Evolutionary conservation across 1,140 invertebrate species (phyloP).

Genomic region (Papilio glaucus): DNA sequence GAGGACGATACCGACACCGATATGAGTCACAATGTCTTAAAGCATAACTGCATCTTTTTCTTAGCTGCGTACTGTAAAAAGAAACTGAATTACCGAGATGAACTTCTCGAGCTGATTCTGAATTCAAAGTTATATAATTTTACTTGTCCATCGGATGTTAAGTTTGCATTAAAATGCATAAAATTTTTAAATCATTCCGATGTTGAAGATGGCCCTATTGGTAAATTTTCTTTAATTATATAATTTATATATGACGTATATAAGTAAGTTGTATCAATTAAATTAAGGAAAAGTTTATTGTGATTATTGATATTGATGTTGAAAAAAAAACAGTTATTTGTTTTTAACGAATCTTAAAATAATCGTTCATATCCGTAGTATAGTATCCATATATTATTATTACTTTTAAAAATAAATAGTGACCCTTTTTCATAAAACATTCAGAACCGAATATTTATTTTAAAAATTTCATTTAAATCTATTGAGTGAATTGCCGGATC

Average conservation of each 20-base stretch:
- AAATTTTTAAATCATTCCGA: constrained; percentile 53
- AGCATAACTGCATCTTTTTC: constrained; percentile 59
- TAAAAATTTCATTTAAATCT: constrained; percentile 22
- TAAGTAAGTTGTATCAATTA: too few species aligned
- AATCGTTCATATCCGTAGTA: too few species aligned
- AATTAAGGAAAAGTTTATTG: too few species aligned
- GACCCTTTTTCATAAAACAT: not conserved
- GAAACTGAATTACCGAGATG: constrained; percentile 52
- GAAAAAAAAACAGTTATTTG: too few species aligned
- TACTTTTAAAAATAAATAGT: too few species aligned
- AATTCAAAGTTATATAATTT: constrained; percentile 66
- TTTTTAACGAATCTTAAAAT: too few species aligned
- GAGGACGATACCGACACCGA: constrained; percentile 58
- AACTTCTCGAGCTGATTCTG: constrained; percentile 64
- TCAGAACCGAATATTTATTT: constrained; percentile 25
- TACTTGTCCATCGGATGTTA: constrained; percentile 49
- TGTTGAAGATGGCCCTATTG: constrained; percentile 56
- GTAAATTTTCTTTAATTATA: constrained; percentile 52
- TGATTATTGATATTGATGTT: too few species aligned
- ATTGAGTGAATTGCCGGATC: too few species aligned
- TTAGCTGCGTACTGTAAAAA: constrained; percentile 67
- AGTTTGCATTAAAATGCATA: constrained; percentile 61
- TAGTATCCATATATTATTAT: too few species aligned
- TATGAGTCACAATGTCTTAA: constrained; percentile 51
- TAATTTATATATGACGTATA: too few species aligned